A percentile compares a stretch with the other conserved stretches of the same genome.
These are phyloP conservation scores for Electrona antarctica DNA, from an alignment of 2,113 vertebrate genomes.

Conservation along the genomic window DNA sequence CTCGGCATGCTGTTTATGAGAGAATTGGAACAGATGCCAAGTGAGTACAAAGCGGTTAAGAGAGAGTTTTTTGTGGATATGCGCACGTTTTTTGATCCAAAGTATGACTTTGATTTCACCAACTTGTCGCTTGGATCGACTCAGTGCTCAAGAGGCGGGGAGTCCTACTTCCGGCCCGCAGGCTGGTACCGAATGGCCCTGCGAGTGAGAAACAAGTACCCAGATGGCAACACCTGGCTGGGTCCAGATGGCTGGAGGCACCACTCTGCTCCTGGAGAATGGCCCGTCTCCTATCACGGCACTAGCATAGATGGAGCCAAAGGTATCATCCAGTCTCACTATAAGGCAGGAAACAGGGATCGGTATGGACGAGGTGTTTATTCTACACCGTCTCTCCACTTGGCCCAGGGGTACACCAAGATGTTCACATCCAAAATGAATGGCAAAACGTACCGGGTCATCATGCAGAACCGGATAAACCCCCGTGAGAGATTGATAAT, in stretches of 20 bases:
- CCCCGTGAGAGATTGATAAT: constrained; percentile 6
- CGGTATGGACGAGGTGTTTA: constrained; percentile 36
- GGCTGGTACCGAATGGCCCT: constrained; percentile 45
- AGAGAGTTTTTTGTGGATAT: constrained; percentile 29
- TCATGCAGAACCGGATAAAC: constrained; percentile 55
- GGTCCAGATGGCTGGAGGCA: not conserved
- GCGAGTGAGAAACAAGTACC: constrained; percentile 41
- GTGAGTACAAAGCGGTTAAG: not conserved
- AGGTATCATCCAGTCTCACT: constrained; percentile 30
- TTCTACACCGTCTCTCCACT: constrained; percentile 23
- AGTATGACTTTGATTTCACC: constrained; percentile 34
- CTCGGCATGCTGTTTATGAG: too few relatives aligned
- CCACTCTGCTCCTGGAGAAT: constrained; percentile 22
- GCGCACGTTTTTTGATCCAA: constrained; percentile 30
- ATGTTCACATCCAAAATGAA: constrained; percentile 29
- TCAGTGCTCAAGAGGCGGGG: constrained; percentile 13
- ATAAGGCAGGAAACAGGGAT: not conserved
- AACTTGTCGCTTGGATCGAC: not conserved
- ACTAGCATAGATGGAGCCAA: constrained; percentile 16
- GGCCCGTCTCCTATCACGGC: constrained; percentile 55
- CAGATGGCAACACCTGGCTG: constrained; percentile 46
- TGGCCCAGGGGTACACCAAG: not conserved
- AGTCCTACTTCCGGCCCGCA: constrained; percentile 34
- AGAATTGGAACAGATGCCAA: too few relatives aligned
- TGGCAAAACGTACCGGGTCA: constrained; percentile 22